phyloP scores from a whole-genome alignment of 2,113 vertebrate species.

The Urocitellus parryii region DNA sequence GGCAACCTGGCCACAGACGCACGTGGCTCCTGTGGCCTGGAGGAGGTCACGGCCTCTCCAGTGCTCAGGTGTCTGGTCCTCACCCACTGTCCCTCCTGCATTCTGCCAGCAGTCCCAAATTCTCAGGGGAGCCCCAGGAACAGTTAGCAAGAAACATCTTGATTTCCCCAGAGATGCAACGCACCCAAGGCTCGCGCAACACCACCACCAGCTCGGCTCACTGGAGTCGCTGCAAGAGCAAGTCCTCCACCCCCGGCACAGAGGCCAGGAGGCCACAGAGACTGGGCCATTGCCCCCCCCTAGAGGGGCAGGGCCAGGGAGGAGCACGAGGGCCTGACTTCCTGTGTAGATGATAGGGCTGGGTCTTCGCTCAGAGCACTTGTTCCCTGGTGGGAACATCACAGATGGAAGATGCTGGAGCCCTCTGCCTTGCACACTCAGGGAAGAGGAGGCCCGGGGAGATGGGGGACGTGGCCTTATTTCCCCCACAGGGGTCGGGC shows the following conservation, averaged over 20 bases:
- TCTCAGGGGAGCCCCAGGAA: slow-evolving; percentile 15
- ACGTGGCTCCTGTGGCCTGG: neutral
- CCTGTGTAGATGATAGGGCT: neutral
- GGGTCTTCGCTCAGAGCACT: neutral
- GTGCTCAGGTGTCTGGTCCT: neutral
- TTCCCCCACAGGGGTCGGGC: neutral
- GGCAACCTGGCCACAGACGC: neutral
- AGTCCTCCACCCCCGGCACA: neutral
- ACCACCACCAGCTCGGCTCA: neutral
- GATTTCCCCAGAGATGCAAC: neutral
- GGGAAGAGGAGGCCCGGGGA: neutral
- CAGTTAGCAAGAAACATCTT: neutral
- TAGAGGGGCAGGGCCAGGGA: neutral
- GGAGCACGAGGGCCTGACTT: neutral
- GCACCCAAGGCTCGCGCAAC: neutral
- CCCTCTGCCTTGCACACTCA: neutral
- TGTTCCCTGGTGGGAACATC: too few relatives aligned
- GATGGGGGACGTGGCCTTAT: fast-evolving
- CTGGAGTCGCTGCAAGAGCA: neutral
- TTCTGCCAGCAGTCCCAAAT: neutral
- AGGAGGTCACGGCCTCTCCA: neutral
- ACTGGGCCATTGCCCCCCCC: fast-evolving
- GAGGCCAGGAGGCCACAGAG: neutral
- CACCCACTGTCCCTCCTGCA: neutral
- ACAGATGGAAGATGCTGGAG: neutral